Base-by-base conservation (phyloP, 2,113 vertebrate species). In the Dinomys branickii region DNA sequence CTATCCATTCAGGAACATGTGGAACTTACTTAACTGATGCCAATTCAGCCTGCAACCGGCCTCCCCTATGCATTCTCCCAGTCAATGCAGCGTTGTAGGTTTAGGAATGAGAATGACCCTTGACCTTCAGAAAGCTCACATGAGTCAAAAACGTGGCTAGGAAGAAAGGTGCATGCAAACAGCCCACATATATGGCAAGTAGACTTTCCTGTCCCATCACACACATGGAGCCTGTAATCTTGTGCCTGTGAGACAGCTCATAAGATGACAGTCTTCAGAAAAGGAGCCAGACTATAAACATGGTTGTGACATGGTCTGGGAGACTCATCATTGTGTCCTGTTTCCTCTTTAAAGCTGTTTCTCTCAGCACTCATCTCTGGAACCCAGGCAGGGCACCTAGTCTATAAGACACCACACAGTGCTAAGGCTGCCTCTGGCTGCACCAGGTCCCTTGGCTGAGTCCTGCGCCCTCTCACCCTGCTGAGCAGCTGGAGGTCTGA, bases 401-500 rank as follows among this genome's bases (percentile, higher is more conserved):
- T 30, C 50, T 83, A 65, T 69, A n/a, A 63, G 80, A 80, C 87
- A 61, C 83, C 24, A 35, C 33, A 75, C 16, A 7, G 13, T 7
- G 16, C 20, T 90, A 24, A 33, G 38, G 22, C 9, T 0, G 13
- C 26, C 20, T 95, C 41, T 87, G 26, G 26, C 26, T 52, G 35
- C 35, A 19, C 41, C 24, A 41, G 81, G 41, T 83, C 56, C 20
- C 52, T 82, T 83, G 20, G 50, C 3, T 1, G 38, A 17, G 47
- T n/a, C 41, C 59, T 33, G 28, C 3, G 80, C 50, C 19, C 58
- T 52, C 14, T 85, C 56, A 58, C 4, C 24, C 33, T 16, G 6
- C 56, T 56, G n/a, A 94, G 67, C 44, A 91, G 52, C 94, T 94
- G 61, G 38, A 47, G 75, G 14, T 88, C 63, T 67, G 44, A 52